Base-by-base conservation (phyloP, 2,888 invertebrate species). In the Sinotaia quadrata region DNA sequence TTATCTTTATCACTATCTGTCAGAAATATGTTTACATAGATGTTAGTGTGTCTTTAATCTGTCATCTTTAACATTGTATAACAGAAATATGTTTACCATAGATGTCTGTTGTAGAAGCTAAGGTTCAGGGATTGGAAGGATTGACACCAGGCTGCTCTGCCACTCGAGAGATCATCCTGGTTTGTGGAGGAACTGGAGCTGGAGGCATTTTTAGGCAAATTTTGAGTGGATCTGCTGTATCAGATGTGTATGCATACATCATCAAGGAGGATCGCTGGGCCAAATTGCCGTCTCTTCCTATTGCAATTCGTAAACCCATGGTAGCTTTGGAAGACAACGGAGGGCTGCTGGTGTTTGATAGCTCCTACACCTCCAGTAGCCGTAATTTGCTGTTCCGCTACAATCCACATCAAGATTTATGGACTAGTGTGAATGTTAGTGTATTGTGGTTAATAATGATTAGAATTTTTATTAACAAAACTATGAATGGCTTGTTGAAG, bases 251-350 rank as follows among this genome's bases (percentile, higher is more conserved):
- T 58, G 80, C 78, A 5, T 83, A 81, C 65, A 71, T 83, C 8
- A 62, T 79, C 10, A 67, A 68, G 18, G 81, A 83, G 59, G 72
- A 80, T 37, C 68, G 80, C 24, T 83, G 81, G 81, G 76, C 77
- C 24, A 75, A 80, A 73, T 69, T 83, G 47, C 78, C 81, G 36
- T 77, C 81, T 47, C 69, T 83, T 52, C 82, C 82, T 12, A 74
- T 73, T 56, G 67, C 75, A 37, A 81, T 82, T 74, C 49, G 73
- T 37, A 69, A 69, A 12, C 80, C 80, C 3, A 51, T 78, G 15
- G 69, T 80, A 34, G 73, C 78, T 2, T 75, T 73, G 54, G 74
- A 76, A 51, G 60, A 68, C 10, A 59, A 60, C 12, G 73, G 71
- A 10, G 74, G 72, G 59, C 41, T 82, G 63, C 79, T 76, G 71